These are phyloP conservation scores for Anabacerthia variegaticeps DNA, from an alignment of 2,797 vertebrate species.

Conservation along the genomic window DNA sequence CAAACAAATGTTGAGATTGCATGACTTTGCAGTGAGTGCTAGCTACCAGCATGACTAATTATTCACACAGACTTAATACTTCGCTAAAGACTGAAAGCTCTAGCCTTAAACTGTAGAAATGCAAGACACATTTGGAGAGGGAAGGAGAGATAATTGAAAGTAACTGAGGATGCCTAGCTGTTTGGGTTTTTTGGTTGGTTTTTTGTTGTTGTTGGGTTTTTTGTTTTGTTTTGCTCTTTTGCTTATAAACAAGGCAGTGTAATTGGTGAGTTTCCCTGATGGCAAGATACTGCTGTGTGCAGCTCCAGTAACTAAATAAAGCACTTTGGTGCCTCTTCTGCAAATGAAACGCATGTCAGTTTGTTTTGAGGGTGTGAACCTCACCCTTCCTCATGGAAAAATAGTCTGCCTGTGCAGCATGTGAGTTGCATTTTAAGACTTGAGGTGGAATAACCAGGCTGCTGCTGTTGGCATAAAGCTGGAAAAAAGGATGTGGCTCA, in stretches of 20 bases:
- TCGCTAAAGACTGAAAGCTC: neutral
- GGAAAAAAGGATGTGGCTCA: neutral
- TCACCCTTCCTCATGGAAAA: neutral
- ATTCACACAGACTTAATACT: conserved; percentile 24
- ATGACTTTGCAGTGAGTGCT: conserved; percentile 58
- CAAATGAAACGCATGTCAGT: conserved; percentile 32
- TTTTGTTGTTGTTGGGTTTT: neutral
- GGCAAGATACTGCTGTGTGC: neutral
- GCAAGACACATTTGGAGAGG: neutral
- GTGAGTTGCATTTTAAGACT: neutral
- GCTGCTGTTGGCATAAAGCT: neutral
- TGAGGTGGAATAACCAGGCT: neutral
- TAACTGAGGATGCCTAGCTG: neutral
- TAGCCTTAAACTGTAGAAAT: neutral
- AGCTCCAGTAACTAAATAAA: conserved; percentile 17
- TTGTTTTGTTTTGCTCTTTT: neutral
- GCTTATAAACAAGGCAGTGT: neutral
- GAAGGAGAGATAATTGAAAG: neutral
- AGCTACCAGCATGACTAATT: conserved; percentile 68
- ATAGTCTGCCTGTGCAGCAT: neutral
- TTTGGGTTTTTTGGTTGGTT: neutral
- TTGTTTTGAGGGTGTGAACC: conserved; percentile 65
- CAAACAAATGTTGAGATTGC: conserved; percentile 53
- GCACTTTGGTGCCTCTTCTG: neutral
- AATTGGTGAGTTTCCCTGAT: neutral